Base-by-base conservation (phyloP, 2,888 invertebrate genomes). In the Plusia festucae region DNA sequence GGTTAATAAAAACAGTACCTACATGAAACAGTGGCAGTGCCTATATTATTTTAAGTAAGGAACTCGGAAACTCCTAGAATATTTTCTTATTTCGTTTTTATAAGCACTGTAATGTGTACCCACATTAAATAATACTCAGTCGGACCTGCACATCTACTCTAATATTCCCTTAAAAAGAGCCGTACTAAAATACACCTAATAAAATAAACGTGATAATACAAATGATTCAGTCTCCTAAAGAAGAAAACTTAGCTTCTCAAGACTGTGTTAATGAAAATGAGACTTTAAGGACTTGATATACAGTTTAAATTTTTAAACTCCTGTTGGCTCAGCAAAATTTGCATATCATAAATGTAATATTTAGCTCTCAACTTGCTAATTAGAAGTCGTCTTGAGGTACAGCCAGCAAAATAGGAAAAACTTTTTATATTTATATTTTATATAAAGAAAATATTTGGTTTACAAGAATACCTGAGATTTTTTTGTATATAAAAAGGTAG, bases 301-400 rank as follows among this genome's bases (percentile, higher is more conserved):
- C 84, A 90, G 91, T 85, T 83, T 75, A 90, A 72, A 85, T 86
- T 88, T 84, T 82, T 62, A 65, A 68, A 72, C 73, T 69, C 65
- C 53, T 75, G 72, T 79, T 84, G 79, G 76, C 83, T 88, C 82
- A 85, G 88, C 81, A 85, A 91, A 92, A 93, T 94, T 93, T 94
- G 93, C 93, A 93, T 93, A 92, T 92, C 93, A 93, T 93, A 94
- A 94, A 93, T 93, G 93, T 94, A 91, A 94, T 94, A 93, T 93
- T 94, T 93, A 93, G 92, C 93, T 92, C 91, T 92, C 91, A 91
- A 93, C 91, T 93, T 93, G 93, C 92, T 94, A 94, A 94, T 94
- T 94, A 94, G 93, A 91, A 91, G 89, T 86, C 87, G 88, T 90
- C 89, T 91, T 89, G 83, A 75, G 73, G 91, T 89, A 93, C 68